Evolutionary conservation across 2,888 invertebrate species (phyloP), one percentile per base, ranked within the genome.

Genomic region (Allophyes oxyacanthae): DNA sequence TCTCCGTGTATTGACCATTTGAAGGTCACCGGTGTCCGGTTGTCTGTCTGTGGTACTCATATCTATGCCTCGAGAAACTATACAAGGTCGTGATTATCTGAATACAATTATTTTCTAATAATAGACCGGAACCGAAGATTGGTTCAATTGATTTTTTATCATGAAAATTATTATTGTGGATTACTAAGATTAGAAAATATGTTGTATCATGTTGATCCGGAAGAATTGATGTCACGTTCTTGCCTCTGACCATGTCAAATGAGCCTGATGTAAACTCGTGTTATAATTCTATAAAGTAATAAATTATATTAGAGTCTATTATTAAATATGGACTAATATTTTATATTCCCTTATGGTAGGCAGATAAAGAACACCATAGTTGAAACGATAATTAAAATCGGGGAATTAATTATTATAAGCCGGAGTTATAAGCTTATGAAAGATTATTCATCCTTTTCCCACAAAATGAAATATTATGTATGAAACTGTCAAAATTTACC

Each of bases 1-100:
- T n/a, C n/a, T n/a, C n/a, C n/a, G n/a, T n/a, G n/a, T n/a, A 61
- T 52, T 43, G 40, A 46, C 36, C 30, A 30, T 7, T 10, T 11
- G 32, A 74, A 74, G 65, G 72, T 36, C 62, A 33, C 5, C 1
- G 10, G 13, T 26, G 40, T 61, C 55, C 70, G 56, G 51, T 41
- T 55, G 11, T 28, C 41, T 45, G 46, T 48, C 44, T 25, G 36
- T 59, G 58, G 15, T 26, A 36, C 30, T 44, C n/a, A 25, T 15
- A 43, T 48, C 55, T 49, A 6, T 20, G 40, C 34, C 25, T 20
- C 33, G 26, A 26, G 20, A 25, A 5, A 25, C 13, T 30, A 13
- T 0, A 9, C 63, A 69, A 64, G 60, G 51, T 40, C 72, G 44
- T 57, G 46, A 42, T 60, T 51, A 28, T 30, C 10, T 42, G 51